These are phyloP conservation scores for Cheilosia soror DNA, from an alignment of 2,888 invertebrate species.

Conservation along the genomic window DNA sequence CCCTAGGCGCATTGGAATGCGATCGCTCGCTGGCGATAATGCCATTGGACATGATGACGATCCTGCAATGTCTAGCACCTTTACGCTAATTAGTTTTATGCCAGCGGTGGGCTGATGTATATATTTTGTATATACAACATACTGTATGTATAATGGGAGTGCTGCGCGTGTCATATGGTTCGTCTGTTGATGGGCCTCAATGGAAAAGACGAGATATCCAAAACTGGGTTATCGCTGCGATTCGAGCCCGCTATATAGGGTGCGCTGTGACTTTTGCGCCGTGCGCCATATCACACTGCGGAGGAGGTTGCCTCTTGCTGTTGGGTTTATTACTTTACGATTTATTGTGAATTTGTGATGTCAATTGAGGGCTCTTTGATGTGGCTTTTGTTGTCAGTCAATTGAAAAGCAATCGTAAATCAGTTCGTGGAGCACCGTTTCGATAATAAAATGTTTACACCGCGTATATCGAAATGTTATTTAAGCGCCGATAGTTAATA, in stretches of 20 bases:
- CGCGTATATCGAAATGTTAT: conserved; percentile 28
- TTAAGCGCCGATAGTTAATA: conserved; percentile 57
- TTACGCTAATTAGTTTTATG: conserved; percentile 58
- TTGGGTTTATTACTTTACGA: conserved; percentile 48
- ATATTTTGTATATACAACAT: not conserved
- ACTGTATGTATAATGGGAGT: not conserved
- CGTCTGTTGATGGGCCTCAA: not conserved
- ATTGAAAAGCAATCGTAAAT: conserved; percentile 34
- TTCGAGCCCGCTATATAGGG: conserved; percentile 29
- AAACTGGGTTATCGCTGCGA: conserved; percentile 62
- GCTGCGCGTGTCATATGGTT: conserved; percentile 21
- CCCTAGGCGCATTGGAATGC: conserved; percentile 62
- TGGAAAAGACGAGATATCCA: conserved; percentile 1
- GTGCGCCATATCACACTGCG: conserved; percentile 12
- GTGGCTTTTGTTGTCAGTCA: conserved; percentile 22
- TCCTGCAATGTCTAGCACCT: conserved; percentile 64
- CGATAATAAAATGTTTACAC: conserved; percentile 41
- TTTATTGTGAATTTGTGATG: conserved; percentile 49
- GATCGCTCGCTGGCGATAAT: conserved; percentile 57
- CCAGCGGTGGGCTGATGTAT: not conserved
- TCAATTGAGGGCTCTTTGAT: conserved; percentile 47
- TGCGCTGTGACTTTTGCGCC: conserved; percentile 35
- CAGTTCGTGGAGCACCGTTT: conserved; percentile 29
- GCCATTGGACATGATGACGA: conserved; percentile 32
- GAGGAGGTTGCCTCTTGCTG: not conserved